phyloP scores from a whole-genome alignment of 2,113 vertebrate species.

The Promerops cafer region DNA sequence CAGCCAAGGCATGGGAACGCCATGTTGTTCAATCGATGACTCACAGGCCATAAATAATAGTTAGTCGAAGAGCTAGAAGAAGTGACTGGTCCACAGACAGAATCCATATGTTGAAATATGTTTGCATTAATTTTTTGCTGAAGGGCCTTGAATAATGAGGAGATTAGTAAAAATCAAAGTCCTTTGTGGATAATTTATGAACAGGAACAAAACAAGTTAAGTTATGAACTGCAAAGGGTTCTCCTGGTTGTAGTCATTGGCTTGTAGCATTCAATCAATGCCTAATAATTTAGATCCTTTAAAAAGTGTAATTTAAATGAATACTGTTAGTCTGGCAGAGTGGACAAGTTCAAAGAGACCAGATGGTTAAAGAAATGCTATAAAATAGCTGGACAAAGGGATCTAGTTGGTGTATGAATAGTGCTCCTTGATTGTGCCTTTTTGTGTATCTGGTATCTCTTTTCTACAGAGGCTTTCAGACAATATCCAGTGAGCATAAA shows the following conservation, averaged over 20 bases:
- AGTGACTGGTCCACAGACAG: background rate
- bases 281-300: background rate
- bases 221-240: background rate
- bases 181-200: slow-evolving; percentile 26
- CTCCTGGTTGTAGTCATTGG: background rate
- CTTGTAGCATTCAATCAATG: background rate
- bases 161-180: slow-evolving; percentile 47
- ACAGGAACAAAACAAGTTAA: background rate
- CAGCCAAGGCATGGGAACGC: background rate
- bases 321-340: background rate
- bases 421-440: background rate
- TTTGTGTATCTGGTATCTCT: background rate
- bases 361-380: background rate
- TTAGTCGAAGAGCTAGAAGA: background rate
- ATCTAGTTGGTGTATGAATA: background rate
- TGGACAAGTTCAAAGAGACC: background rate
- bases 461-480: background rate
- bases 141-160: slow-evolving; percentile 27
- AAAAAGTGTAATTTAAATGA: background rate
- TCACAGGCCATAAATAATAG: background rate
- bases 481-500: background rate
- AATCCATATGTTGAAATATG: slow-evolving; percentile 4
- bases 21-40: background rate
- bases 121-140: background rate
- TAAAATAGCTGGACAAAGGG: background rate